Base-by-base conservation (phyloP, 2,797 vertebrate species). In the Semotilus atromaculatus region DNA sequence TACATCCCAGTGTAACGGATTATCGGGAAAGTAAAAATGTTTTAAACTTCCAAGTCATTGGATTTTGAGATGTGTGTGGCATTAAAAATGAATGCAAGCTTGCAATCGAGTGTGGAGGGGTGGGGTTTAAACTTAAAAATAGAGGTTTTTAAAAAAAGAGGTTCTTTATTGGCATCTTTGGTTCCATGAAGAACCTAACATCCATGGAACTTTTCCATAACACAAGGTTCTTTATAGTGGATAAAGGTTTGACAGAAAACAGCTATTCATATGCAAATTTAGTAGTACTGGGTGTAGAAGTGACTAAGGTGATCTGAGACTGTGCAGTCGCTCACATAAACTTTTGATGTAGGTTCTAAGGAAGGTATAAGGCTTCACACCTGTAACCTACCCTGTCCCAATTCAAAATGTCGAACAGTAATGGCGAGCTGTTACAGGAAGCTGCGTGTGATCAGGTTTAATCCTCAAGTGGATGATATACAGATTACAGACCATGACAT, bases 301-400 rank as follows among this genome's bases (percentile, higher is more conserved):
- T 29, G 74, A 40, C 53, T 77, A 60, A 60, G n/a, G n/a, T 77
- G 36, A 43, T 77, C 19, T 7, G 34, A 77, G 55, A 62, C 26
- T 4, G 23, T 40, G 55, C 55, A 45, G 16, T 29, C 16, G 0
- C 45, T 51, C 71, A 11, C 45, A 51, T 73, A 79, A 66, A 66
- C 48, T 18, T 21, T 31, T 43, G 34, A 68, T 83, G 34, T 29
- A 83, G 74, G 7, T 71, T 66, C 76, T 29, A 62, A 38, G 21
- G 4, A 40, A 55, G 82, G 72, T 73, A 77, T 38, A 79, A 55
- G 68, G 76, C 62, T 58, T 53, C 81, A 64, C 84, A 83, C 64
- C 71, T 70, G 86, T 83, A 88, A 89, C 74, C 80, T 81, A 89
- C 66, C 83, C 77, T 73, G 43, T 85, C 82, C 13, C 70, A 77